phyloP scores from a whole-genome alignment of 1,140 invertebrate species.

The Drosophila aff. region DNA sequence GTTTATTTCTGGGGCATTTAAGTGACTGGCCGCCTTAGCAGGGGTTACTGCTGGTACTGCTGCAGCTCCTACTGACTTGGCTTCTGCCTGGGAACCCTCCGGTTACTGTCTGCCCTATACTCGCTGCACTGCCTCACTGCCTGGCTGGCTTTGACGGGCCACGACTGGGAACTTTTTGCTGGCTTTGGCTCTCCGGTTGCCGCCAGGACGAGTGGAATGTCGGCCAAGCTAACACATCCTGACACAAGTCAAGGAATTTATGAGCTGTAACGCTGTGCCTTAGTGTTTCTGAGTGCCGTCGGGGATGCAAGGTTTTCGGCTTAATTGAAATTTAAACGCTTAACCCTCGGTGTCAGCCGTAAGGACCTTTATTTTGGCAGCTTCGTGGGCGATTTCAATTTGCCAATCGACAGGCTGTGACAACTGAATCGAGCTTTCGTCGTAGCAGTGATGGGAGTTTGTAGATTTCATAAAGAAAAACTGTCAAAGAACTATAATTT shows the following conservation, averaged over 20 bases:
- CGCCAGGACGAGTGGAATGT: slow-evolving; percentile 64
- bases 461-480: neutral
- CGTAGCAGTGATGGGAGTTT: neutral
- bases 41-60: slow-evolving; percentile 27
- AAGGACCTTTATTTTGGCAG: slow-evolving; percentile 60
- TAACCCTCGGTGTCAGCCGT: slow-evolving; percentile 69
- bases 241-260: slow-evolving; percentile 83
- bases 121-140: slow-evolving; percentile 2
- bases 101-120: slow-evolving; percentile 8
- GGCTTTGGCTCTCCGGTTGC: slow-evolving; percentile 45
- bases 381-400: slow-evolving; percentile 63
- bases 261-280: slow-evolving; percentile 73
- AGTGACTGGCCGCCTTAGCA: slow-evolving; percentile 69
- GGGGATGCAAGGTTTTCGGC: slow-evolving; percentile 62
- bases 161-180: slow-evolving; percentile 53
- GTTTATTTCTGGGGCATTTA: slow-evolving; percentile 77
- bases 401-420: slow-evolving; percentile 18
- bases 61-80: slow-evolving; percentile 5
- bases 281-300: slow-evolving; percentile 40
- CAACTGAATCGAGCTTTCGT: slow-evolving; percentile 7
- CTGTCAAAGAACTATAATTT: neutral
- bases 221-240: slow-evolving; percentile 75
- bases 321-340: slow-evolving; percentile 83
- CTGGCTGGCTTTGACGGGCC: slow-evolving; percentile 59
- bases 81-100: slow-evolving; percentile 10